Evolutionary conservation across 2,888 invertebrate genomes (phyloP).

Genomic region (Julus scanicus): DNA sequence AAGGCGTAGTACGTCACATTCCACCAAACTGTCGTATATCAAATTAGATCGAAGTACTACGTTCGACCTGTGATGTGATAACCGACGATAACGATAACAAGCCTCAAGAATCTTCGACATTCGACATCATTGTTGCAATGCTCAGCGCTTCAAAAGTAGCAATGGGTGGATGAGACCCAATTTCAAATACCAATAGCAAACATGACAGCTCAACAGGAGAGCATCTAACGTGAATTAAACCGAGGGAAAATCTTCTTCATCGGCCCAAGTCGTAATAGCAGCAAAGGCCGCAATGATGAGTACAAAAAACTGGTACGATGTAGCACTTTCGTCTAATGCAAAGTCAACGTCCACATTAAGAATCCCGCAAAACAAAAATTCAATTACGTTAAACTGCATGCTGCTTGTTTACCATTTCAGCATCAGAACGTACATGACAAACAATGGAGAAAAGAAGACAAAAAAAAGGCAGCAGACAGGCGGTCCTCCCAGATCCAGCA

Average conservation of each 20-base stretch:
- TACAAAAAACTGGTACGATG: not conserved
- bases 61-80: not conserved
- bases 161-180: not conserved
- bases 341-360: not conserved
- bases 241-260: not conserved
- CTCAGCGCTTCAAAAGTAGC: not conserved
- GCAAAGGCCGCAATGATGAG: not conserved
- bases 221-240: not conserved
- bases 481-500: not conserved
- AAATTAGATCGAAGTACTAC: not conserved
- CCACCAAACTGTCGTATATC: not conserved
- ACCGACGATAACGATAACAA: not conserved
- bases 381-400: not conserved
- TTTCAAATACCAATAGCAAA: not conserved
- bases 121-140: not conserved
- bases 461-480: no score
- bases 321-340: not conserved
- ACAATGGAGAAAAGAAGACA: not conserved
- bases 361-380: constrained; percentile 3
- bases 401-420: not conserved
- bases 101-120: not conserved
- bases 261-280: not conserved
- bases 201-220: not conserved
- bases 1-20: not conserved
- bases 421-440: not conserved